Percentiles rank a stretch among this genome's conserved stretches.
phyloP scores from a whole-genome alignment of 2,113 vertebrate genomes.

The Colius striatus region DNA sequence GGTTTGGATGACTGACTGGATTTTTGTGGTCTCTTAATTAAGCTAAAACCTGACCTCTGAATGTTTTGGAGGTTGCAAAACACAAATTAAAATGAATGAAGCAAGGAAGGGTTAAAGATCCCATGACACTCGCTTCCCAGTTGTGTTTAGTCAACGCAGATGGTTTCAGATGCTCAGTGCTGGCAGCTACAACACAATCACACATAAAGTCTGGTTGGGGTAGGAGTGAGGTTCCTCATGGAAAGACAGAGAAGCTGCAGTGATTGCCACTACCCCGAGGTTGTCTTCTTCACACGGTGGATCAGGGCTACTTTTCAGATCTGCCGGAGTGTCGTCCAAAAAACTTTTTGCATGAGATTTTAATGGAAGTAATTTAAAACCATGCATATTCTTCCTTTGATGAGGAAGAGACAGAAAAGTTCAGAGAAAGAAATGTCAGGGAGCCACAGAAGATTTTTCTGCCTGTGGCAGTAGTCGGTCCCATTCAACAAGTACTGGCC shows the following conservation, averaged over 20 bases:
- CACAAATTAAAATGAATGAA: slow-evolving; percentile 1
- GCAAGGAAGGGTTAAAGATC: slow-evolving; percentile 38
- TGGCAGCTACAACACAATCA: neutral
- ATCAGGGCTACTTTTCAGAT: neutral
- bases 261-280: neutral
- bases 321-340: neutral
- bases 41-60: slow-evolving; percentile 27
- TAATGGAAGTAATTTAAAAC: neutral
- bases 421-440: neutral
- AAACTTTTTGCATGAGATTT: neutral
- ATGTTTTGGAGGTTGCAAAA: slow-evolving; percentile 28
- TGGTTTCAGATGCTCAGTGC: neutral
- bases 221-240: neutral
- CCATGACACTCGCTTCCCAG: neutral
- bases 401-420: neutral
- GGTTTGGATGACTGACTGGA: slow-evolving; percentile 39
- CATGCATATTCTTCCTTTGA: neutral
- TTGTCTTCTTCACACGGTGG: neutral
- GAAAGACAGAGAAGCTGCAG: neutral
- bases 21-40: slow-evolving; percentile 53
- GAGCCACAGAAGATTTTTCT: neutral
- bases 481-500: fast-evolving
- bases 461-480: neutral
- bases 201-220: neutral
- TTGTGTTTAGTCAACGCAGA: neutral